These are phyloP conservation scores for Drosophila ananassae DNA, from an alignment of 1,140 invertebrate genomes.

Conservation along the genomic window DNA sequence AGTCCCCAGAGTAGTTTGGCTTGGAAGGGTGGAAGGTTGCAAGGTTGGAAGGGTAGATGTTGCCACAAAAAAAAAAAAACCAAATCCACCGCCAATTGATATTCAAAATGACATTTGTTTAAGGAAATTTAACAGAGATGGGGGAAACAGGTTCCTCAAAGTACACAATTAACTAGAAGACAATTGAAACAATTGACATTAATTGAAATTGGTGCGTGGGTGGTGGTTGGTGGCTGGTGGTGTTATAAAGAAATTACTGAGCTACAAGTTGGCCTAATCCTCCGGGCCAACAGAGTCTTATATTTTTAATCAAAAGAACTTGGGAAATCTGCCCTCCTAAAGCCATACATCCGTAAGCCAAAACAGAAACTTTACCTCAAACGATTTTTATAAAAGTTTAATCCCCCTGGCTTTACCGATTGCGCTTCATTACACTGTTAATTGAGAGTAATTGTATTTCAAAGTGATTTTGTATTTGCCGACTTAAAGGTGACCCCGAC, in stretches of 20 bases:
- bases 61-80: constrained; percentile 17
- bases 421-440: constrained; percentile 36
- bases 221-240: no score
- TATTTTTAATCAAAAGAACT: constrained; percentile 9
- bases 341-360: not conserved
- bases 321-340: not conserved
- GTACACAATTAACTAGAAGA: constrained; percentile 21
- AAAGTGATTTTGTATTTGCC: constrained; percentile 23
- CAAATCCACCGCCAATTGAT: constrained; percentile 17
- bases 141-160: not conserved
- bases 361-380: constrained; percentile 13
- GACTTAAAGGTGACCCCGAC: constrained; percentile 17
- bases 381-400: constrained; percentile 27
- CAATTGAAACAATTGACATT: constrained; percentile 13
- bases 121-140: constrained; percentile 10
- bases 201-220: constrained; percentile 2
- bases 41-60: constrained; percentile 16
- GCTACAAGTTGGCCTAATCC: not conserved
- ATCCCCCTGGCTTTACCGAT: constrained; percentile 18
- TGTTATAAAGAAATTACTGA: not conserved
- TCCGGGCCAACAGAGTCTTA: not conserved
- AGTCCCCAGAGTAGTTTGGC: not conserved
- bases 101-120: constrained; percentile 20
- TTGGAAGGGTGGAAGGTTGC: no score
- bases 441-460: constrained; percentile 37